A percentile compares a stretch with the other conserved stretches of the same genome.
Conservation (phyloP, 2,888 invertebrate species). For the Ochropacha duplaris region DNA sequence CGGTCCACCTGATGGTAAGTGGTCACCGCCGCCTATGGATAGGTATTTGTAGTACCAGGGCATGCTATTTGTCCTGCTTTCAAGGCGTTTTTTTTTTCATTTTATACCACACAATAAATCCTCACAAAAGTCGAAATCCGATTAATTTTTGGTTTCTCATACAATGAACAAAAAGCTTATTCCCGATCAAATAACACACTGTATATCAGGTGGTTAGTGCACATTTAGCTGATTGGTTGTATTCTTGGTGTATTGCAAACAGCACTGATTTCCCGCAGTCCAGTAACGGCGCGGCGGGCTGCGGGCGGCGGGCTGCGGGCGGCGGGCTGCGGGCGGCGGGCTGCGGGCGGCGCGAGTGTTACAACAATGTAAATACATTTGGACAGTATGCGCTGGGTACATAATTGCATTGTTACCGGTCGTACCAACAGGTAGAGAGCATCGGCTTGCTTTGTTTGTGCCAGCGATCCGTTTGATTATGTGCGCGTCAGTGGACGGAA, state of each 20-base stretch:
- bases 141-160: too few species aligned
- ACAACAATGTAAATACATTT: background rate
- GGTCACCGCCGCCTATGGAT: too few species aligned
- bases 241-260: background rate
- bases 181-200: background rate
- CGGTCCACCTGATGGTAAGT: too few species aligned
- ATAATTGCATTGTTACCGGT: background rate
- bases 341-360: background rate
- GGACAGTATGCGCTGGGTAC: background rate
- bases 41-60: too few species aligned
- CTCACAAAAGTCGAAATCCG: too few species aligned
- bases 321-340: too few species aligned
- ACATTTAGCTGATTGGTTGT: background rate
- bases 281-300: background rate
- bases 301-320: too few species aligned
- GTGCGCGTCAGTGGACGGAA: background rate
- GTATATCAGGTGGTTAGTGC: background rate
- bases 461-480: background rate
- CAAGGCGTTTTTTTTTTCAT: too few species aligned
- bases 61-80: too few species aligned
- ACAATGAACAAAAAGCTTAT: background rate
- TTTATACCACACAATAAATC: too few species aligned
- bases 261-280: background rate
- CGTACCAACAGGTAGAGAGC: conserved; percentile 1
- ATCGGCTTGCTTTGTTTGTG: background rate